A percentile compares a stretch with the other conserved stretches of the same genome.
These are phyloP conservation scores for Prinia subflava DNA, from an alignment of 2,113 vertebrate species.

Conservation along the genomic window DNA sequence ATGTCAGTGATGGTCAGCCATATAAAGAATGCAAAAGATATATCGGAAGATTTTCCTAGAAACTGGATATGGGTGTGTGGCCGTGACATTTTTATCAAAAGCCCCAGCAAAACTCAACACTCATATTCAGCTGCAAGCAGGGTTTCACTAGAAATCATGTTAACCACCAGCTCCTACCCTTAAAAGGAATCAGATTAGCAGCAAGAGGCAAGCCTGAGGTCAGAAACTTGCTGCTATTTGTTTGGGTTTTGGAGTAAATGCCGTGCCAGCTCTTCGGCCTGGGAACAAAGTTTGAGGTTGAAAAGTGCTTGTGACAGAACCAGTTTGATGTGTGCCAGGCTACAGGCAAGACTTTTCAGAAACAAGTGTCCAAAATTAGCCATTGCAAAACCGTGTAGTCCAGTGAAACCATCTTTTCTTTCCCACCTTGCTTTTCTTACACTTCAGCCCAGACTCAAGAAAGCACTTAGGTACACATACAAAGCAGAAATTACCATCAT, in stretches of 20 bases:
- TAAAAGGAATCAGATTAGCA: constrained; percentile 72
- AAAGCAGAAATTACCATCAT: not conserved
- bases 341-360: not conserved
- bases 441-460: not conserved
- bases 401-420: not conserved
- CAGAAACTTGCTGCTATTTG: constrained; percentile 39
- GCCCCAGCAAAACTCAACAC: not conserved
- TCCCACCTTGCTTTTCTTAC: not conserved
- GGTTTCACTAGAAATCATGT: constrained; percentile 1
- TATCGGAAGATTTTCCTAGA: not conserved
- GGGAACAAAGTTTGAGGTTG: constrained; percentile 49
- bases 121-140: not conserved
- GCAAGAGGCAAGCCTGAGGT: constrained; percentile 27
- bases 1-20: not conserved
- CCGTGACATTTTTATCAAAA: not conserved
- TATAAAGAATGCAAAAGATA: not conserved
- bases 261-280: constrained; percentile 9
- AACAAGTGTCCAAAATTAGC: constrained; percentile 18
- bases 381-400: not conserved
- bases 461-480: not conserved
- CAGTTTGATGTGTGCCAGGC: constrained; percentile 15
- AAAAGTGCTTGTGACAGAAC: constrained; percentile 30
- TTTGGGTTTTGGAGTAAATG: constrained; percentile 29
- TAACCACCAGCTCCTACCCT: constrained; percentile 53
- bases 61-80: not conserved